These are phyloP conservation scores for Oryzias javanicus DNA, from an alignment of 2,113 vertebrate species.

Conservation along the genomic window DNA sequence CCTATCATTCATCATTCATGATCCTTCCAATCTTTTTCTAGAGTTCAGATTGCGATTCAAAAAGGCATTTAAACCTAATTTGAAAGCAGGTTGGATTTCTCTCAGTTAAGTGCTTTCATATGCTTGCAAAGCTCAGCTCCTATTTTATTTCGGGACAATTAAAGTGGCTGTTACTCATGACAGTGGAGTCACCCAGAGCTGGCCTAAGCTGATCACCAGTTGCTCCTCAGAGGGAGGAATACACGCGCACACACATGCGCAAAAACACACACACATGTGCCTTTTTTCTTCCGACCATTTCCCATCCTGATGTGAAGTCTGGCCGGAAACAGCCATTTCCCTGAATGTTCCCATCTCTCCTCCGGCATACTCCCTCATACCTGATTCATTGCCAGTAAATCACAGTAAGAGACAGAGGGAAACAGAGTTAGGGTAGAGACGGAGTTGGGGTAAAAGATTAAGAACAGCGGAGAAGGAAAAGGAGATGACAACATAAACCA, in stretches of 20 bases:
- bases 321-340: constrained; percentile 73
- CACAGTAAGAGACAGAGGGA: constrained; percentile 43
- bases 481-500: constrained; percentile 25
- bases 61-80: constrained; percentile 16
- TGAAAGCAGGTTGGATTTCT: background rate
- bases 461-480: constrained; percentile 22
- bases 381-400: constrained; percentile 74
- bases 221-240: constrained; percentile 27
- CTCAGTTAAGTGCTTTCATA: constrained; percentile 1
- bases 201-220: constrained; percentile 32
- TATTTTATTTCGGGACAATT: constrained; percentile 39
- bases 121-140: constrained; percentile 1
- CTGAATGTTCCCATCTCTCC: constrained; percentile 66
- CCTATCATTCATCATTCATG: background rate
- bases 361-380: constrained; percentile 64
- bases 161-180: constrained; percentile 19
- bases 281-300: constrained; percentile 54
- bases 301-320: constrained; percentile 68
- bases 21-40: background rate
- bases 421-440: constrained; percentile 26
- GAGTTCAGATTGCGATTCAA: background rate
- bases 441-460: constrained; percentile 16
- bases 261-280: constrained; percentile 11
- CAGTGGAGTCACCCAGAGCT: constrained; percentile 27
- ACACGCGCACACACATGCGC: constrained; percentile 24